Conservation (phyloP, 2,113 vertebrate genomes). For the Apodemus speciosus region DNA sequence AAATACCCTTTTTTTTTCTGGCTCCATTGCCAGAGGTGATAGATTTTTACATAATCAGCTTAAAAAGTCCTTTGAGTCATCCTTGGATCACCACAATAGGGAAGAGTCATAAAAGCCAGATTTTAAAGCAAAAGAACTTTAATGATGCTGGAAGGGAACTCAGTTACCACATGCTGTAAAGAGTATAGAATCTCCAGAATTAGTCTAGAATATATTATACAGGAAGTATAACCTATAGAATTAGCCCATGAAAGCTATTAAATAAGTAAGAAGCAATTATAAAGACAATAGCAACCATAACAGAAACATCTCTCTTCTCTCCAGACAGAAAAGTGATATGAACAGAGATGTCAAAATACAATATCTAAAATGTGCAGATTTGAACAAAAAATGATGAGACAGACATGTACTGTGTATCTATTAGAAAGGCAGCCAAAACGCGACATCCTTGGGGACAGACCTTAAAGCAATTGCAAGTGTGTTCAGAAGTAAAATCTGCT, state of each 20-base stretch:
- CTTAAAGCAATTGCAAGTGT: background rate
- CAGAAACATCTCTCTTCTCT: background rate
- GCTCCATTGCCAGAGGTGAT: background rate
- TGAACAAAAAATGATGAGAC: background rate
- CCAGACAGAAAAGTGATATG: background rate
- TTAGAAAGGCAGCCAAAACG: background rate
- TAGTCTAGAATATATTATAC: too few species aligned
- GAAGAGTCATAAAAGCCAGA: background rate
- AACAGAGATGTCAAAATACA: background rate
- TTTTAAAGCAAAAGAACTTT: background rate
- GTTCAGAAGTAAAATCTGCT: background rate
- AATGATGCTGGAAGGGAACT: background rate
- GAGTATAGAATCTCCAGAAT: background rate
- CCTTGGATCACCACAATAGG: background rate
- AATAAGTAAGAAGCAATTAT: background rate
- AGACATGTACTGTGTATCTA: background rate
- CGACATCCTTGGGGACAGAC: background rate
- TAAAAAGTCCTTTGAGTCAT: background rate
- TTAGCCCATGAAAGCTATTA: background rate
- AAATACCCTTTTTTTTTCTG: background rate
- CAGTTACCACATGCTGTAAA: background rate
- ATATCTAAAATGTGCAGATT: background rate
- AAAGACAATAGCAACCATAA: background rate
- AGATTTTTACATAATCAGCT: background rate
- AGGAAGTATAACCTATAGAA: background rate